Percentiles rank a stretch among this genome's conserved stretches.
Evolutionary conservation across 35 echinoderm and acorn worm species (phyloP).

Genomic region (Stichopus chloronotus): DNA sequence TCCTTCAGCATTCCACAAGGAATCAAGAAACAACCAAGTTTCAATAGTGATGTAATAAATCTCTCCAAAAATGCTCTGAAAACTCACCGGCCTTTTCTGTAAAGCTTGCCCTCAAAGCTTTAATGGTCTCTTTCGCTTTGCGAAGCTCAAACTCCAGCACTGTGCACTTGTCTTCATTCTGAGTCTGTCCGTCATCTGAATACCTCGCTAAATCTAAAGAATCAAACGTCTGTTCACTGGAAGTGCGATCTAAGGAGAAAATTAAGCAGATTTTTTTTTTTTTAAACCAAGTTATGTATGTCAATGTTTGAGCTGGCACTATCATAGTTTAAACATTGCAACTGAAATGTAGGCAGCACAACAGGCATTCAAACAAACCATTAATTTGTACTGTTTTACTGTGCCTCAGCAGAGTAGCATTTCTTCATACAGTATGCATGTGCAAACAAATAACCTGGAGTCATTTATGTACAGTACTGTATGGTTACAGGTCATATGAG

Average conservation of each 20-base stretch:
- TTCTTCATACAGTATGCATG: too few relatives aligned
- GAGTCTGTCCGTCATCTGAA: constrained; percentile 94
- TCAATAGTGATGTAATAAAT: too few relatives aligned
- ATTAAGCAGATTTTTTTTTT: background rate
- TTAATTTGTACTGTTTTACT: too few relatives aligned
- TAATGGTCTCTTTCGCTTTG: constrained; percentile 97
- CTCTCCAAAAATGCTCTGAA: background rate
- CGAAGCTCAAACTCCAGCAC: constrained; percentile 98
- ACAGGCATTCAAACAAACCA: too few relatives aligned
- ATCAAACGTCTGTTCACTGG: constrained; percentile 96
- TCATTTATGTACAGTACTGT: too few relatives aligned
- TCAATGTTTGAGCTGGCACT: too few relatives aligned
- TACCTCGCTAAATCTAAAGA: constrained; percentile 95
- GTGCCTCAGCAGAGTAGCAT: too few relatives aligned
- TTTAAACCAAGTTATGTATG: background rate
- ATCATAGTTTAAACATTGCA: background rate
- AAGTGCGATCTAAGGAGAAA: constrained; percentile 85
- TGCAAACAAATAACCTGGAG: too few relatives aligned
- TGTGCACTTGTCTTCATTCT: constrained; percentile 85
- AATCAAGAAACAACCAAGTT: too few relatives aligned
- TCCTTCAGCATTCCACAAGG: too few relatives aligned
- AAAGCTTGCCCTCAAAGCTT: constrained; percentile 91
- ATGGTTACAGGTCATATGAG: too few relatives aligned
- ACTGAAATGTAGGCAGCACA: too few relatives aligned
- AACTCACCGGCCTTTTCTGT: constrained; percentile 91